Base-by-base conservation (phyloP, 1,140 invertebrate genomes). In the honey bee (Apis mellifera) region DNA sequence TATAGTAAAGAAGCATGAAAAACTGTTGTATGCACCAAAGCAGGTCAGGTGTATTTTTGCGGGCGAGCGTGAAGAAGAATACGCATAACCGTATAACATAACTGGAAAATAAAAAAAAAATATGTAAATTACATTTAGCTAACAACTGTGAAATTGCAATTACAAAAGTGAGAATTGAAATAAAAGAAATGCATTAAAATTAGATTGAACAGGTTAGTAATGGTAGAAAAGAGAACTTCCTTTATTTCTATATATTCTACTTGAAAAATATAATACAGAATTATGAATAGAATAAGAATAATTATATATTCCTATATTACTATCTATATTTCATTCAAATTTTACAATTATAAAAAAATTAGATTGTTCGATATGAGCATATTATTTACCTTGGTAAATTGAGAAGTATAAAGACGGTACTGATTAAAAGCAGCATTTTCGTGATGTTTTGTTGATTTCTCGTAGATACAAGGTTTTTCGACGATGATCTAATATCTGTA, bases 1-100 rank as follows among this genome's bases (percentile, higher is more conserved):
- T 95, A 88, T 95, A 95, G 83, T 95, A 95, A 0, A 95, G 91
- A 4, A 95, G 90, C 95, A 95, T 95, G 78, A 95, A 95, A 73
- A 95, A 94, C 81, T 95, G 95, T 65, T 95, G 95, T 9, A 95
- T 82, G 85, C 95, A 95, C 93, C 94, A 95, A 1, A 95, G 90
- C n/a, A 93, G 84, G 4, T 90, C 83, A 0, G 94, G 94, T 11
- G 92, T 90, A 26, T 92, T 86, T 78, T 92, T 92, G 4, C 89
- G 89, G 21, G 93, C 93, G 69, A 95, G 78, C 0, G 94, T 94
- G 90, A 93, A 94, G 89, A 93, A 94, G 85, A 95, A 95, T 3
- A 94, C 93, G 86, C 95, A 95, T 15, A 95, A 80, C 0, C 95
- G 93, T 57, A 95, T 95, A n/a, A 94, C 94, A 89, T 95, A 95